Conservation (phyloP, 2,888 invertebrate genomes). For the Ormyrus nitidulus region DNA sequence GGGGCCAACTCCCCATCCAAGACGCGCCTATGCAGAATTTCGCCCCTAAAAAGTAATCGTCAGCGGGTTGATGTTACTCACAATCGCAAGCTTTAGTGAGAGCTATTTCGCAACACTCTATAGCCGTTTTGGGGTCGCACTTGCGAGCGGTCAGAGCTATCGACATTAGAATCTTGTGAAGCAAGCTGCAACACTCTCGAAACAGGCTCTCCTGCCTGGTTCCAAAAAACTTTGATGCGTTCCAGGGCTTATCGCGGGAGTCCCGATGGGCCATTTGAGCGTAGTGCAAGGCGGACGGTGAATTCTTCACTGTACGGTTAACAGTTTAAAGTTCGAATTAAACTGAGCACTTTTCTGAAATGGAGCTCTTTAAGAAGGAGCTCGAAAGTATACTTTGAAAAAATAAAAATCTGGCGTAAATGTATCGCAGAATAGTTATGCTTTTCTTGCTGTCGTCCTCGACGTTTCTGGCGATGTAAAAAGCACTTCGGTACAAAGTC, state of each 20-base stretch:
- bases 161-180: slow-evolving; percentile 60
- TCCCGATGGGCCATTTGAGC: slow-evolving; percentile 60
- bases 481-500: slow-evolving; percentile 60
- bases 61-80: background rate
- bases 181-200: slow-evolving; percentile 62
- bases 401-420: slow-evolving; percentile 67
- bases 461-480: slow-evolving; percentile 57
- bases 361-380: background rate
- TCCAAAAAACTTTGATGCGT: slow-evolving; percentile 58
- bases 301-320: slow-evolving; percentile 32
- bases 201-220: slow-evolving; percentile 60
- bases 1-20: too few relatives aligned
- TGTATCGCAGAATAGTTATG: slow-evolving; percentile 61
- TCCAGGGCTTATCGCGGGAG: slow-evolving; percentile 61
- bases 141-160: slow-evolving; percentile 54
- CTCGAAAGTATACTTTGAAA: slow-evolving; percentile 60
- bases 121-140: slow-evolving; percentile 57
- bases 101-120: slow-evolving; percentile 59
- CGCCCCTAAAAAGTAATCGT: too few relatives aligned
- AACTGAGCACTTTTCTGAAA: background rate
- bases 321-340: background rate
- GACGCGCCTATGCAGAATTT: too few relatives aligned
- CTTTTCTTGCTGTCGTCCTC: slow-evolving; percentile 53
- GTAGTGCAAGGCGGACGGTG: slow-evolving; percentile 58
- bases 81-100: slow-evolving; percentile 30